Evolutionary conservation across 92 coral and sea anemone genomes (phyloP).

Genomic region (Actinernus sp.): DNA sequence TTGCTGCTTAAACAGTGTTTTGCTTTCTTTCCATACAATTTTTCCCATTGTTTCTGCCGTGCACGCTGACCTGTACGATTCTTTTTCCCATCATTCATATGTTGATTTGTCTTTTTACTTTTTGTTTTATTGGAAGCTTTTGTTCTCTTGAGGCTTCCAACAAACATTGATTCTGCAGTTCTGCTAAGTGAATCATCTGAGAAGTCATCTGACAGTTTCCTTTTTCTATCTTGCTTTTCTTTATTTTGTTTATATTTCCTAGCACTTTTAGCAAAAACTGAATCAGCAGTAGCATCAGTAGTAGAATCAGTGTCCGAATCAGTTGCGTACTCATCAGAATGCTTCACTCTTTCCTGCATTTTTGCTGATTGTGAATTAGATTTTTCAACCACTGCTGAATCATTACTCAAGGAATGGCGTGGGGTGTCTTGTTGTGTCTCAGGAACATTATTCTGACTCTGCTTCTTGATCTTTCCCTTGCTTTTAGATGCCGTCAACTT

Average conservation of each 20-base stretch:
- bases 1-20: slow-evolving; percentile 58
- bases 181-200: background rate
- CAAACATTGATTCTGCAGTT: slow-evolving; percentile 76
- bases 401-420: too few species aligned
- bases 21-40: slow-evolving; percentile 85
- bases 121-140: background rate
- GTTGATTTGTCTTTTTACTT: slow-evolving; percentile 10
- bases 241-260: background rate
- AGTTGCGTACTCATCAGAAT: background rate
- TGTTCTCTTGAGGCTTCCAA: slow-evolving; percentile 49
- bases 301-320: background rate
- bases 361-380: background rate
- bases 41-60: slow-evolving; percentile 80
- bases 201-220: slow-evolving; percentile 8
- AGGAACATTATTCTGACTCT: background rate
- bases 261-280: slow-evolving; percentile 3
- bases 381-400: background rate
- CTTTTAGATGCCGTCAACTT: background rate
- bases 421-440: too few species aligned
- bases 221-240: background rate
- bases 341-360: background rate
- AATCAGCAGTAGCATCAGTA: background rate
- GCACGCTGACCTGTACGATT: slow-evolving; percentile 91
- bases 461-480: background rate
- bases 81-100: slow-evolving; percentile 10